phyloP scores from a whole-genome alignment of 1,140 invertebrate species.

The Helicoverpa armigera region DNA sequence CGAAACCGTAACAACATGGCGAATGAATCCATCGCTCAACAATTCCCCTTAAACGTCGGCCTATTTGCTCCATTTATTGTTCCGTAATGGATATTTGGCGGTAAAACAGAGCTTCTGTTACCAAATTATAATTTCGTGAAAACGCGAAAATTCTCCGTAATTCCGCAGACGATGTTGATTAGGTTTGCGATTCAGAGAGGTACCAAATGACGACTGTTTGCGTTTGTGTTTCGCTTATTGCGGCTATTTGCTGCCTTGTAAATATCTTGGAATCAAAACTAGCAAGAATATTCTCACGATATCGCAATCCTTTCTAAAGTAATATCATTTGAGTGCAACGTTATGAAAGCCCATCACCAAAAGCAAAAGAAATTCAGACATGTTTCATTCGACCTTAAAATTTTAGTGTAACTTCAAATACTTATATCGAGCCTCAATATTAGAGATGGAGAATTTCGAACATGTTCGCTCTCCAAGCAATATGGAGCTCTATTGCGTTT shows the following conservation, averaged over 20 bases:
- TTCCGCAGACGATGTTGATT: conserved; percentile 29
- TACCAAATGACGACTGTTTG: background rate
- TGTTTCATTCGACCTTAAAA: conserved; percentile 43
- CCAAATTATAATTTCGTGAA: conserved; percentile 30
- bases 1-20: conserved; percentile 8
- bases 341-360: background rate
- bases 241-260: background rate
- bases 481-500: background rate
- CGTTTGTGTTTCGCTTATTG: background rate
- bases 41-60: conserved; percentile 21
- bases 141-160: conserved; percentile 12
- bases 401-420: conserved; percentile 43
- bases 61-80: conserved; percentile 36
- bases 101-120: conserved; percentile 44
- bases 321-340: background rate
- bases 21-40: background rate
- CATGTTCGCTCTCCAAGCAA: background rate
- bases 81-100: conserved; percentile 39
- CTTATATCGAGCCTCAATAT: conserved; percentile 36
- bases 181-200: conserved; percentile 2
- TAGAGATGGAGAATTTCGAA: conserved; percentile 13
- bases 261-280: background rate
- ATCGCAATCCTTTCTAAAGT: background rate
- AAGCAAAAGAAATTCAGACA: background rate
- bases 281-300: background rate